Percentiles rank a stretch among this genome's conserved stretches.
These are phyloP conservation scores for Gallirallus australis DNA, from an alignment of 2,797 vertebrate genomes.

Conservation along the genomic window DNA sequence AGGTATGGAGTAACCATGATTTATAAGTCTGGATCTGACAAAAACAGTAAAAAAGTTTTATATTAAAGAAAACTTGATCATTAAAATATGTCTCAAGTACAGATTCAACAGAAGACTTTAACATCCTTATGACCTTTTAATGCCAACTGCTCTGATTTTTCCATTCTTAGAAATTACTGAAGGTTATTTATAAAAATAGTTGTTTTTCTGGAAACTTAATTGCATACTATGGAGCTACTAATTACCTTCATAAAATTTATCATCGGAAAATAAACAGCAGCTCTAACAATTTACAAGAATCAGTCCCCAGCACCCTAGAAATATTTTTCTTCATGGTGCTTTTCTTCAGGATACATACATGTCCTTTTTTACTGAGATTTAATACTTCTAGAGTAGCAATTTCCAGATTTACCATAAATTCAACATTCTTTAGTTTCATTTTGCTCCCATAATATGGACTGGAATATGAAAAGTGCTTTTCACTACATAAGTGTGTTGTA, in stretches of 20 bases:
- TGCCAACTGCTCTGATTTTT: background rate
- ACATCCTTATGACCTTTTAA: accelerated
- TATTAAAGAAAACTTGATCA: background rate
- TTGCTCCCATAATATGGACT: background rate
- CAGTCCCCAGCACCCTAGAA: background rate
- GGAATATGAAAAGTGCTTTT: background rate
- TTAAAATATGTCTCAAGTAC: background rate
- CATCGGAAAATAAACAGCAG: background rate
- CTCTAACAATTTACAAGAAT: background rate
- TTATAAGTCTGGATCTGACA: background rate
- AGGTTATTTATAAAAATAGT: background rate
- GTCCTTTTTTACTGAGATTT: background rate
- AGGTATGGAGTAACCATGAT: background rate
- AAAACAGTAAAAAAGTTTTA: background rate
- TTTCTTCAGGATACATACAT: background rate
- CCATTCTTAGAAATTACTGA: background rate
- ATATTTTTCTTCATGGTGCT: background rate
- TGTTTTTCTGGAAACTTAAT: background rate
- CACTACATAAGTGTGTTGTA: background rate
- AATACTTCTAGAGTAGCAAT: background rate
- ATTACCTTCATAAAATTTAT: background rate
- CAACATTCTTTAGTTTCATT: background rate
- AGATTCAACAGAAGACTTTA: background rate
- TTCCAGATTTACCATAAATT: background rate
- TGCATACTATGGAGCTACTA: background rate